Evolutionary conservation across 2,113 vertebrate species (phyloP), one percentile per base, ranked within the genome.

Genomic region (Scomber japonicus): DNA sequence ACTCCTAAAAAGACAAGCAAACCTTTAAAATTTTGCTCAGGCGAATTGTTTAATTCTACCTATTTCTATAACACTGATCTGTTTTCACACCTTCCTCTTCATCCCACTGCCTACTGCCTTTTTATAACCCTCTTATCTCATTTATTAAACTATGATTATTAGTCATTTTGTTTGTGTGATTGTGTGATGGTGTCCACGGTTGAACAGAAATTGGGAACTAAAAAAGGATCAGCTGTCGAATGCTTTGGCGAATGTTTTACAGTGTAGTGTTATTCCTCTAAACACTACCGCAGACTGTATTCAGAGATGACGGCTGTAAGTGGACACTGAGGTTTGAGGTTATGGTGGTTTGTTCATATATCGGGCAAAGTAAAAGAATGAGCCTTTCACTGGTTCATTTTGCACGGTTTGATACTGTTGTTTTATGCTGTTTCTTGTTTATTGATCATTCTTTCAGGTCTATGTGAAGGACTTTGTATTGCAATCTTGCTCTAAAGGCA

Each of bases 101-200:
- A 12, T 15, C 1, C 57, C 10, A 27, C 24, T 27, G 15, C 56
- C 24, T 21, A 2, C 27, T n/a, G 45, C 35, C 21, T 61, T 69
- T 27, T 70, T n/a, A 71, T 10, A 50, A 46, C 19, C 21, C 51
- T 5, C 53, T 57, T 3, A 49, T 75, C 66, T 31, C 3, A 19
- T 76, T 46, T 14, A 27, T 16, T 48, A 61, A 51, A 21, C 78
- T 78, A 50, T 65, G 10, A 17, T 12, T 53, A 72, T 72, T 79
- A 70, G 71, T 60, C 0, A 51, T 27, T 75, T 17, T 30, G 57
- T 68, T 68, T 11, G 44, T 78, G 65, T 49, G 62, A 54, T 72
- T 64, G 46, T 55, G 69, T 44, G 21, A 21, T 21, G 21, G 3
- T 35, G 35, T 35, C 10, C 0, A 7, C 57, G 74, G 54, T 78